Base-by-base conservation (phyloP, 1,140 invertebrate species). In the Dreissena rostriformis region DNA sequence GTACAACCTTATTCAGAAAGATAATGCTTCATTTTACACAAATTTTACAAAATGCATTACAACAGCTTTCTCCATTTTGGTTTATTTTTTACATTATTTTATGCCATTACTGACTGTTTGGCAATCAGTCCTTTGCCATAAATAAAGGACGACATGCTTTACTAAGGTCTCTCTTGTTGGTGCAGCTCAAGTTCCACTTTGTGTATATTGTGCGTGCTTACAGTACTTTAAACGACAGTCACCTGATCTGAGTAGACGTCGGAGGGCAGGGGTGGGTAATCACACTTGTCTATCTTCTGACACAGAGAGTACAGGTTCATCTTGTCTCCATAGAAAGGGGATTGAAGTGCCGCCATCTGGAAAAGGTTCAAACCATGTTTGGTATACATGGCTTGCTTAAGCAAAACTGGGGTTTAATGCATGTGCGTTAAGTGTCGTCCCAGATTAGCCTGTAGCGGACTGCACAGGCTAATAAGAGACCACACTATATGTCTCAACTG, bases 291-390 rank as follows among this genome's bases (percentile, higher is more conserved):
- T 80, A 96, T 96, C 90, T 96, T 96, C 90, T 95, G 94, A 88
- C 95, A 96, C n/a, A 96, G 90, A 0, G 95, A 95, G 88, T 95
- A 95, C 7, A 96, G 90, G 91, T 96, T 96, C 94, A 95, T 95
- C 89, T 96, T 96, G 80, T 96, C 95, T 52, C 95, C 95, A 92
- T 95, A 96, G 91, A 96, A 96, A 6, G 96, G 96, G 39, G 95
- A 96, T 87, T 96, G 95, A 6, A 96, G 91, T 49, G 96, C 96
- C 73, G 96, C 96, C 95, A 96, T 95, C 95, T 95, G 79, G 71
- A 89, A 86, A 1, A 24, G 49, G 61, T 61, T 24, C 17, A 61
- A 61, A 61, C 6, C 17, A 61, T 61, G 57, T n/a, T 61, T 61
- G 6, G 12, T n/a, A 61, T n/a, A n/a, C 22, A 61, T 61, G 2